Conservation (phyloP, 2,797 vertebrate genomes). For the Gastrophryne carolinensis region DNA sequence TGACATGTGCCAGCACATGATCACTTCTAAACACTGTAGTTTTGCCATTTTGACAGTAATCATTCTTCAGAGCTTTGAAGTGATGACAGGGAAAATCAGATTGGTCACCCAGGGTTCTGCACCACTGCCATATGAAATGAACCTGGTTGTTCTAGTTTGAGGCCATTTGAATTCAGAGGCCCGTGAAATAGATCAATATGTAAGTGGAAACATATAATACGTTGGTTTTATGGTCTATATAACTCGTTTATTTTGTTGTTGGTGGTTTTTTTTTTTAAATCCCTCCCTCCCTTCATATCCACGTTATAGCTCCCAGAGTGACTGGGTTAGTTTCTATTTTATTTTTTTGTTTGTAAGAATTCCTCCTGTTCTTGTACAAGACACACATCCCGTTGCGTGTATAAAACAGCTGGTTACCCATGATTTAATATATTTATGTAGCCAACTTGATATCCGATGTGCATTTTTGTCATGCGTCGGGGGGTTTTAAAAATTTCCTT, state of each 20-base stretch:
- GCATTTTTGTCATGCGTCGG: background rate
- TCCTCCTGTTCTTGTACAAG: background rate
- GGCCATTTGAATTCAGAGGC: background rate
- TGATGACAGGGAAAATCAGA: too few species aligned
- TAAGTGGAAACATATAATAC: background rate
- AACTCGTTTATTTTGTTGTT: background rate
- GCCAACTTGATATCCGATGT: slow-evolving; percentile 16
- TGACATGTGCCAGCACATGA: background rate
- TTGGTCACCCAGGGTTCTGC: background rate
- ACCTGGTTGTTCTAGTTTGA: background rate
- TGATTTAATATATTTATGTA: slow-evolving; percentile 12
- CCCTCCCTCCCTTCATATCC: background rate
- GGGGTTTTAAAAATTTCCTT: slow-evolving; percentile 8
- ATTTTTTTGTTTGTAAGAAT: background rate
- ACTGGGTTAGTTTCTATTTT: slow-evolving; percentile 1
- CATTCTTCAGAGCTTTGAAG: too few species aligned
- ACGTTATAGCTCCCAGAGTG: background rate
- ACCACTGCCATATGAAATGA: background rate
- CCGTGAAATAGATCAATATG: background rate
- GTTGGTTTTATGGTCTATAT: background rate
- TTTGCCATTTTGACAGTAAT: too few species aligned
- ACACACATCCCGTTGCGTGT: background rate
- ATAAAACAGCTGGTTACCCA: slow-evolving; percentile 1
- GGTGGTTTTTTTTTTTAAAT: background rate
- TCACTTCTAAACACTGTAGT: too few species aligned